Evolutionary conservation across 53 echinoderm and acorn worm species (phyloP).

Genomic region (Holothuria leucospilota): DNA sequence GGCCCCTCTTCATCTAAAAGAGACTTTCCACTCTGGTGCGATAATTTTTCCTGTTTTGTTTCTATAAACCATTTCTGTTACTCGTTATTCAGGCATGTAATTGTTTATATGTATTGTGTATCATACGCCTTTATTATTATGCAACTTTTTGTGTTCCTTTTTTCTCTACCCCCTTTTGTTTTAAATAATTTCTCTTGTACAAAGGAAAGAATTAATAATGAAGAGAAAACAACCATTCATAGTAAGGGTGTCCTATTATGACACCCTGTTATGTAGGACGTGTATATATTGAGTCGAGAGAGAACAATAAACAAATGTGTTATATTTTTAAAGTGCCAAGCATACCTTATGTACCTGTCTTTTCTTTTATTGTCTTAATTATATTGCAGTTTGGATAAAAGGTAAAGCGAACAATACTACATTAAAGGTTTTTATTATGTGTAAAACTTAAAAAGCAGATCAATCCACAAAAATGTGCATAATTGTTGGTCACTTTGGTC

Average conservation of each 20-base stretch:
- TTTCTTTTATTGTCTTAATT: neutral
- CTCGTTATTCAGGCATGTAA: constrained; percentile 17
- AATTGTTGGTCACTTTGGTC: too few species aligned
- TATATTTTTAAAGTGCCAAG: constrained; percentile 58
- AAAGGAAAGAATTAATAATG: constrained; percentile 32
- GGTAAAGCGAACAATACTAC: too few species aligned
- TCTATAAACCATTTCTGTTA: neutral
- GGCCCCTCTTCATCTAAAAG: too few species aligned
- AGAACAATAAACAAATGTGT: constrained; percentile 39
- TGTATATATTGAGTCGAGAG: constrained; percentile 27
- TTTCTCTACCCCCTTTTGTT: neutral
- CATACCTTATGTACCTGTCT: neutral
- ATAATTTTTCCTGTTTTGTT: neutral
- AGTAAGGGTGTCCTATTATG: neutral
- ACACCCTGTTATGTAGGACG: constrained; percentile 1
- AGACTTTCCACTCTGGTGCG: neutral
- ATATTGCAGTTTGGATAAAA: too few species aligned
- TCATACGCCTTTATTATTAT: constrained; percentile 47
- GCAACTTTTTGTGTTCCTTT: constrained; percentile 33
- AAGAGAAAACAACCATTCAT: neutral
- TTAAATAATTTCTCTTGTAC: constrained; percentile 24
- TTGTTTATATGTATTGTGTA: constrained; percentile 16
- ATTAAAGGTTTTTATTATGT: too few species aligned
- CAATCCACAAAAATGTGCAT: too few species aligned
- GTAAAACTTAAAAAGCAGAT: too few species aligned